Conservation (phyloP, 2,797 vertebrate genomes). For the Uromys caudimaculatus region DNA sequence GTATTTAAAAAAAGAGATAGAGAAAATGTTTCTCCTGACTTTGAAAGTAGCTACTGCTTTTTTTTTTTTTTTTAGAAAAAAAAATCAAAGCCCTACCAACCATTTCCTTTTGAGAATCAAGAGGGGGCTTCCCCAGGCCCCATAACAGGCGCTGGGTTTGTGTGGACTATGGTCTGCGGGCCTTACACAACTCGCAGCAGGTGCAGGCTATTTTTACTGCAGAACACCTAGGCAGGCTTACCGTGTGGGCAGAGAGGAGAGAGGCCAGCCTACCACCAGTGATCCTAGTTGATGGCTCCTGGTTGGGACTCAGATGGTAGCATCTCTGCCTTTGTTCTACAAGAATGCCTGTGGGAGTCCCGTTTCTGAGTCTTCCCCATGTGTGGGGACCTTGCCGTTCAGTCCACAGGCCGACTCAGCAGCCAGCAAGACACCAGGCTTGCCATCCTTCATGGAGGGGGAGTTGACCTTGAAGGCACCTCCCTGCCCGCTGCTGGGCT, state of each 20-base stretch:
- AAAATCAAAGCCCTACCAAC: constrained; percentile 84
- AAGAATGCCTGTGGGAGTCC: neutral
- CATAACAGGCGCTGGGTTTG: neutral
- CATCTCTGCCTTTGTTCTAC: neutral
- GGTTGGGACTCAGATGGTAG: neutral
- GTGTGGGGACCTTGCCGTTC: neutral
- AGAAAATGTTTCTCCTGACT: constrained; percentile 79
- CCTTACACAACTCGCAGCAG: constrained; percentile 13
- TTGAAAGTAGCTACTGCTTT: constrained; percentile 84
- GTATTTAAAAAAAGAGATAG: constrained; percentile 79
- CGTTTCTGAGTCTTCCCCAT: neutral
- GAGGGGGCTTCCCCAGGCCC: constrained; percentile 61
- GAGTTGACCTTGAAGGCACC: neutral
- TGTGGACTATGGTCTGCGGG: constrained; percentile 68
- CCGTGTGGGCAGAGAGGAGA: neutral
- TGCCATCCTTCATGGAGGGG: neutral
- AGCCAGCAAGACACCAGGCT: neutral
- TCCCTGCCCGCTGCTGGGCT: neutral
- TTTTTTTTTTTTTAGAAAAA: constrained; percentile 31
- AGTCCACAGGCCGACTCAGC: neutral
- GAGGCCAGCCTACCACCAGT: neutral
- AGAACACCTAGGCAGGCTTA: constrained; percentile 3
- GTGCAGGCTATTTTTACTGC: constrained; percentile 59
- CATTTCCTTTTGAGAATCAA: constrained; percentile 81
- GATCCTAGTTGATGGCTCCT: neutral